Evolutionary conservation across 53 echinoderm and acorn worm genomes (phyloP).

Genomic region (Holothuria leucospilota): DNA sequence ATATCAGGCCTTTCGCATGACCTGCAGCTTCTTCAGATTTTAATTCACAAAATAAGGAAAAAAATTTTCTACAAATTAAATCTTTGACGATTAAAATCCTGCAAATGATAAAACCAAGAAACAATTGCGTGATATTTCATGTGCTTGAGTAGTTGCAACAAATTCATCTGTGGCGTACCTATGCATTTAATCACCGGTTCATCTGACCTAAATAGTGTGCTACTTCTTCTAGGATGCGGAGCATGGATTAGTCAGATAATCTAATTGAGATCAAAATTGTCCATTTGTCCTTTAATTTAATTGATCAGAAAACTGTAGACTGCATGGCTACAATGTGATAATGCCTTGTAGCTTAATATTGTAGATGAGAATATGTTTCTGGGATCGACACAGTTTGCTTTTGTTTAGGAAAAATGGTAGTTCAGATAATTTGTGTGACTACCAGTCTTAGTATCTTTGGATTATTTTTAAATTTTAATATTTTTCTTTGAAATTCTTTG

Average conservation of each 20-base stretch:
- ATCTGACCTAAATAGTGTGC: constrained; percentile 43
- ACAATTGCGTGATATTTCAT: constrained; percentile 36
- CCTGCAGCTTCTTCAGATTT: constrained; percentile 5
- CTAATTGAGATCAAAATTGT: constrained; percentile 51
- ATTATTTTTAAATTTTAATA: no score
- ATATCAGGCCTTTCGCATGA: constrained; percentile 21
- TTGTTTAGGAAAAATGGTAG: no score
- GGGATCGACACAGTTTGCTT: no score
- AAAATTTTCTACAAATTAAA: constrained; percentile 34
- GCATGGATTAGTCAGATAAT: constrained; percentile 37
- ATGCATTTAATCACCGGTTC: constrained; percentile 37
- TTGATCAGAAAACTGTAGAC: constrained; percentile 2
- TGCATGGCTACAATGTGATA: no score
- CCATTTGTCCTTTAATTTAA: constrained; percentile 38
- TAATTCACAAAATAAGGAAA: not conserved
- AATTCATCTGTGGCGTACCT: constrained; percentile 33
- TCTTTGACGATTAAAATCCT: constrained; percentile 44
- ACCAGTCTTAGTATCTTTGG: no score
- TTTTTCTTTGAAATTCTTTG: no score
- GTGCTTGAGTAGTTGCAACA: constrained; percentile 2
- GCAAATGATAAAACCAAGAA: constrained; percentile 4
- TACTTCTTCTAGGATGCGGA: not conserved
- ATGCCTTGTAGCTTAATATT: no score
- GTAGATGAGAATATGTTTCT: no score
- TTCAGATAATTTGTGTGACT: no score